Base-by-base conservation (phyloP, 2,113 vertebrate species). In the Bos indicus region DNA sequence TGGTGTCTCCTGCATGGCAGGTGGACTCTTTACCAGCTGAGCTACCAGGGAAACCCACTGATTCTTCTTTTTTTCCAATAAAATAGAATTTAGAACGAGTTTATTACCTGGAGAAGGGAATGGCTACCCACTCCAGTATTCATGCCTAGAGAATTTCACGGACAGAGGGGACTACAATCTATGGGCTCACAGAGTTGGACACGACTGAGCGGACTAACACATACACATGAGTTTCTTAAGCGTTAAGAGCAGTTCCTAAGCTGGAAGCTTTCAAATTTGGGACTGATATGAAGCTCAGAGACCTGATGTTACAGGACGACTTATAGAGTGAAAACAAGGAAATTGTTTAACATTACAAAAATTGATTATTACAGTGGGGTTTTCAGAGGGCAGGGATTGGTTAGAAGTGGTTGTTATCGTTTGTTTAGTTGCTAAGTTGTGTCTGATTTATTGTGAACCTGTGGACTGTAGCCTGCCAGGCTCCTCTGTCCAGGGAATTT, bases 191-290 rank as follows among this genome's bases (percentile, higher is more conserved):
- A 40, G 67, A 71, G 19, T 6, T 19, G 67, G n/a, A 40, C 67
- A 77, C 3, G 0, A 77, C 36, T 43, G 23, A 77, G 23, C 0
- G 1, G 3, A 43, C 71, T 77, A 25, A 77, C 71, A 43, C 23
- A 74, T 7, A 25, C 11, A 2, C 0, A 25, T 36, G n/a, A 43
- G 3, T 25, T 77, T 77, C 21, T 77, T 25, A 43, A 43, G 36
- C 0, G 0, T 77, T 77, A 43, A 25, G 21, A 43, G 71, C 71
- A 14, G 21, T 25, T 74, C 10, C 14, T 40, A 14, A 43, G 36
- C 6, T 3, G 36, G 71, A 43, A 25, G 71, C 21, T 74, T 74
- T 74, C 36, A 43, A 14, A 43, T 25, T 25, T 74, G 36, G 43
- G 71, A 43, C 71, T 25, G 71, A 74, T 25, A 43, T 43, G 36